phyloP scores from a whole-genome alignment of 35 echinoderm and acorn worm species.

The Ophiothrix spiculata region DNA sequence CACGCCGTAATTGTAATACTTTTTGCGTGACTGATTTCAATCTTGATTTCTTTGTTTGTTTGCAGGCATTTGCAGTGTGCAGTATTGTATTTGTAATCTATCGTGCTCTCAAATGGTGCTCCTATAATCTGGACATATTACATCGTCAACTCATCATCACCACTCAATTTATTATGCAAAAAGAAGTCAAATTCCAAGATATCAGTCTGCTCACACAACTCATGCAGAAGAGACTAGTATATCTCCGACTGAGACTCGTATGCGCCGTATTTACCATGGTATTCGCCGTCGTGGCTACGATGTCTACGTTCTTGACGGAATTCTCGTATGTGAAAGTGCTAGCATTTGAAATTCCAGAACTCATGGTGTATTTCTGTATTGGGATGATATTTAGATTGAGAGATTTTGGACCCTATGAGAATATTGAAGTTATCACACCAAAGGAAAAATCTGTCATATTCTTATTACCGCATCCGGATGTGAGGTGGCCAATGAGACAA shows the following conservation, averaged over 20 bases:
- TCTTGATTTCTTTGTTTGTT: too few species aligned
- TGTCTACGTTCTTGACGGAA: constrained; percentile 86
- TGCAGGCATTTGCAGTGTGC: constrained; percentile 89
- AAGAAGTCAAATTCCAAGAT: constrained; percentile 63
- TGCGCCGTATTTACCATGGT: constrained; percentile 90
- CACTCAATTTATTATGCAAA: constrained; percentile 52
- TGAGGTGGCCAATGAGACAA: constrained; percentile 63
- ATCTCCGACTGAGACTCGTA: constrained; percentile 68
- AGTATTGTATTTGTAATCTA: constrained; percentile 91
- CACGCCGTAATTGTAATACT: too few species aligned
- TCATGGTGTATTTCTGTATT: constrained; percentile 57
- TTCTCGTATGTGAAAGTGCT: constrained; percentile 72
- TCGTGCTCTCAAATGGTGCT: constrained; percentile 87
- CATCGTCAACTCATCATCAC: constrained; percentile 65
- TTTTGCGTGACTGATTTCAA: too few species aligned
- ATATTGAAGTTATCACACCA: constrained; percentile 68
- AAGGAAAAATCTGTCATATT: constrained; percentile 77
- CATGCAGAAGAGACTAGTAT: constrained; percentile 77
- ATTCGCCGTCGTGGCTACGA: constrained; percentile 85
- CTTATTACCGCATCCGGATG: constrained; percentile 63
- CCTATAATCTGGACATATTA: constrained; percentile 76
- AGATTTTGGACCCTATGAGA: constrained; percentile 82
- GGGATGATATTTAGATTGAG: constrained; percentile 82
- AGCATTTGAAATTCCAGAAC: constrained; percentile 82
- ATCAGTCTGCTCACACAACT: constrained; percentile 59